Base-by-base conservation (phyloP, 2,797 vertebrate genomes). In the Sternotherus odoratus region DNA sequence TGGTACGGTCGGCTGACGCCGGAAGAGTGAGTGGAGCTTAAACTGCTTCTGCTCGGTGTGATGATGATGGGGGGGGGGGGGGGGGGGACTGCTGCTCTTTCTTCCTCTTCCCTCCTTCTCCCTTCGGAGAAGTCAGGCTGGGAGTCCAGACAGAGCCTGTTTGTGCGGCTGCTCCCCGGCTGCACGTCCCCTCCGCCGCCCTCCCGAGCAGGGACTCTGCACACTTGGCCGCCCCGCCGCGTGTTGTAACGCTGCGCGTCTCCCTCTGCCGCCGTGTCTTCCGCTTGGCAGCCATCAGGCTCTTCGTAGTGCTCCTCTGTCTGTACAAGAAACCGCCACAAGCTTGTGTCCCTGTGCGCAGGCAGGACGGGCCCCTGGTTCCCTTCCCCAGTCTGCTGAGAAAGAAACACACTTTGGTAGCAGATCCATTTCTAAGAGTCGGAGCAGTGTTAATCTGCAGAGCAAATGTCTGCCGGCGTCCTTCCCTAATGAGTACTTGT, bases 211-310 rank as follows among this genome's bases (percentile, higher is more conserved):
- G 36, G 48, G 49, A 49, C 72, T 88, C 79, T 46, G 48, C 54
- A 39, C 48, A 46, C 66, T 93, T 8, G 83, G 88, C 95, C 43
- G 94, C 91, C 90, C 96, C 89, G 91, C 96, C 88, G 93, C 81
- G 53, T 46, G 85, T 82, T 96, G 91, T 74, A 8, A 72, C 60
- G 95, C 46, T 75, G 96, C 96, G 54, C 95, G 94, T 69, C 82
- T 91, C 5, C 77, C 88, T 77, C 84, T 19, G 95, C 85, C 86
- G n/a, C 84, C 56, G 49, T 8, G 77, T 94, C 85, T 56, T 75
- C 91, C 48, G 72, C 83, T 63, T 77, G 96, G 97, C 97, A 96
- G 96, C 97, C 97, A 94, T 97, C 96, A 80, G 95, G 91, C 90
- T 77, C 90, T 83, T 66, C 54, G 46, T 51, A 1, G 21, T 72